Evolutionary conservation across 1,140 invertebrate genomes (phyloP), one percentile per base, ranked within the genome.

Genomic region (Magallana gigas): DNA sequence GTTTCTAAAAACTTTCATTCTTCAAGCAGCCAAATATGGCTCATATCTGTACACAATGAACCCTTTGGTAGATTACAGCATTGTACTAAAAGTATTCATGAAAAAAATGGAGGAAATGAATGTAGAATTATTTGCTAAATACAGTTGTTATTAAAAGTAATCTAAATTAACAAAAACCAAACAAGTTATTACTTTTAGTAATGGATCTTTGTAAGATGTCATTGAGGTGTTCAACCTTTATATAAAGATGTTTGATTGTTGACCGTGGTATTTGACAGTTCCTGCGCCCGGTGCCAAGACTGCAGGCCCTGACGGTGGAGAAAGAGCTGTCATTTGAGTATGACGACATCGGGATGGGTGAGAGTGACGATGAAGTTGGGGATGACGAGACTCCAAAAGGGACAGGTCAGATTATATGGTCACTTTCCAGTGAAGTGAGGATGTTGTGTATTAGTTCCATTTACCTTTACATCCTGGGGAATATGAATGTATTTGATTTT

Each of bases 311-410:
- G 57, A 94, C 93, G 8, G 82, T 94, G 36, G 93, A 94, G 71
- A 88, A 88, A 81, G 92, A 94, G 84, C 85, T 93, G 14, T 92
- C 93, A 81, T 92, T 91, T 90, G 92, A 93, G 58, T 89, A 91
- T 85, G 91, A 92, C 84, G 91, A 93, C 76, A 85, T 90, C 71
- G 88, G 88, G 16, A 87, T 92, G 85, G 92, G 92, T 59, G 93
- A 93, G 71, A 93, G 92, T 90, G 93, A 94, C 88, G 94, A 94
- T 91, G 94, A 94, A 87, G 83, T 94, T 12, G 93, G 93, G 9
- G 94, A 93, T 90, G 93, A 94, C 64, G 94, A 94, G 91, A 84
- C 88, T 57, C 89, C 90, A 23, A 93, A 90, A 87, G 89, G 88
- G 57, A 87, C 89, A 91, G 88, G 90, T 91, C 84, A 59, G 16